A percentile compares a stretch with the other conserved stretches of the same genome.
Conservation (phyloP, 2,113 vertebrate genomes). For the Scytalopus superciliaris region DNA sequence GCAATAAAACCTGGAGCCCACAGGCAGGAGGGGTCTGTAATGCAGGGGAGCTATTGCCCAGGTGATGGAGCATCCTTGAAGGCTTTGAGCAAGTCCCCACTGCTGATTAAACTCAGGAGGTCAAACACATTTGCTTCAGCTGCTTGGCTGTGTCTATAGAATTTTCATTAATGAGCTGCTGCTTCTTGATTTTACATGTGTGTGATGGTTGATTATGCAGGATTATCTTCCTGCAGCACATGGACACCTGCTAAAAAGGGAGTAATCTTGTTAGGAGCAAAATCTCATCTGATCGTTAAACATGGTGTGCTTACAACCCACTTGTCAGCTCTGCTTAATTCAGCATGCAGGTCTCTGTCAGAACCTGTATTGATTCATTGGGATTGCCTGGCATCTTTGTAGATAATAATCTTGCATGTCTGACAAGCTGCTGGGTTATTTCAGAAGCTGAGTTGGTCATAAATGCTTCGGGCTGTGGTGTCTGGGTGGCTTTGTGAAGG, state of each 20-base stretch:
- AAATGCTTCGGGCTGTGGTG: not conserved
- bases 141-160: not conserved
- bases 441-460: not conserved
- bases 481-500: not conserved
- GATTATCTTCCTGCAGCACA: not conserved
- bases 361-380: not conserved
- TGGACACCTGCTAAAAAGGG: not conserved
- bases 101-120: not conserved
- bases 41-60: not conserved
- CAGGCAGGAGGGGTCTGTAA: fast-evolving
- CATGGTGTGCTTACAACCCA: not conserved
- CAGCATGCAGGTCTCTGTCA: slow-evolving; percentile 2
- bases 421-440: not conserved
- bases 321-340: slow-evolving; percentile 35
- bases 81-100: not conserved
- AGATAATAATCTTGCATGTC: not conserved
- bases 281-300: slow-evolving; percentile 22
- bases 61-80: not conserved
- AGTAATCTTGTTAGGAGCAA: not conserved
- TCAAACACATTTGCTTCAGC: not conserved
- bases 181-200: not conserved
- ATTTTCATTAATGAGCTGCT: not conserved
- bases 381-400: not conserved
- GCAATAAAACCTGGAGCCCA: not conserved
- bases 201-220: not conserved